A percentile compares a stretch with the other conserved stretches of the same genome.
Evolutionary conservation across 2,113 vertebrate species (phyloP).

Genomic region (Hemibagrus wyckioides): DNA sequence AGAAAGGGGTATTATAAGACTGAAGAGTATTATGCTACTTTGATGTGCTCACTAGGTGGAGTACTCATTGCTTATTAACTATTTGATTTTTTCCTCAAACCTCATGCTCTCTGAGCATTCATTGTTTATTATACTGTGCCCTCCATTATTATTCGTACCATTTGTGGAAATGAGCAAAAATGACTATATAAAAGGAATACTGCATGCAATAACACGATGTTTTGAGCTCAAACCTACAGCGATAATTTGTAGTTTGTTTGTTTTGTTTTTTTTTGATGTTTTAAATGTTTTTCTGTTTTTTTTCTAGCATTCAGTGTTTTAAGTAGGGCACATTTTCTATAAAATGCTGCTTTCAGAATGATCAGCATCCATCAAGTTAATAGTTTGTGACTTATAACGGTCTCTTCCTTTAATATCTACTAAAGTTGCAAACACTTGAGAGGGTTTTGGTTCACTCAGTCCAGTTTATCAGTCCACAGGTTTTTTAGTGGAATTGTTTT

Average conservation of each 20-base stretch:
- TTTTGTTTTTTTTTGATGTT: neutral
- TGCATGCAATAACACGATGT: constrained; percentile 14
- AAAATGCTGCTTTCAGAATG: neutral
- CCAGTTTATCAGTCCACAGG: neutral
- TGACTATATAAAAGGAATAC: neutral
- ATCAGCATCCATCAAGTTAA: neutral
- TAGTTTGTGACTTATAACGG: neutral
- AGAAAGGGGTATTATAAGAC: constrained; percentile 16
- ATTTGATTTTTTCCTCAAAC: neutral
- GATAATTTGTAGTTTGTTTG: neutral
- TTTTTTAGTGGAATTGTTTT: neutral
- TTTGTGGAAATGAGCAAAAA: neutral
- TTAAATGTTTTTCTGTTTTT: too few species aligned
- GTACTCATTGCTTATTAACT: neutral
- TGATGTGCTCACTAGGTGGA: neutral
- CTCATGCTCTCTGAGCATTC: neutral
- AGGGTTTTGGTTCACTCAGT: neutral
- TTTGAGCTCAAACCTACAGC: neutral
- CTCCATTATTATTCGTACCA: neutral
- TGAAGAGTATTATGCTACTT: constrained; percentile 21
- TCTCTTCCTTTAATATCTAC: neutral
- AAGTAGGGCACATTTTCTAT: neutral
- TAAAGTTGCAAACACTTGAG: neutral
- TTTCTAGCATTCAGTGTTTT: neutral
- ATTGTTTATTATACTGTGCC: neutral